A percentile compares a stretch with the other conserved stretches of the same genome.
phyloP scores from a whole-genome alignment of 1,140 invertebrate species.

The Zaprionus taronus region DNA sequence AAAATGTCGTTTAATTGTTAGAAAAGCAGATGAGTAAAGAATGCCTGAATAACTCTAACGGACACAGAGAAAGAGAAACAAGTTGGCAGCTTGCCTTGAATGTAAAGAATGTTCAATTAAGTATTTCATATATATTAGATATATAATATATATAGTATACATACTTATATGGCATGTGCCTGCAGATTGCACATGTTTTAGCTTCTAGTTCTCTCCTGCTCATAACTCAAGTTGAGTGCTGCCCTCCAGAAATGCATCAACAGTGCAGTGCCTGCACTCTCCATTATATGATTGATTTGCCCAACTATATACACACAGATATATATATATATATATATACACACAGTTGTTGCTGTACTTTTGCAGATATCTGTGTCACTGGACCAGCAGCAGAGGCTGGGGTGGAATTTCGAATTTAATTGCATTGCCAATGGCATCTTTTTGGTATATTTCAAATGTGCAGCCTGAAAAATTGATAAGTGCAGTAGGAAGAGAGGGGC shows the following conservation, averaged over 20 bases:
- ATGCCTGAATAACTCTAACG: too few relatives aligned
- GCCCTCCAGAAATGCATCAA: not conserved
- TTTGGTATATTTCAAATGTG: constrained; percentile 50
- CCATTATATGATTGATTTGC: constrained; percentile 63
- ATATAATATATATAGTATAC: too few relatives aligned
- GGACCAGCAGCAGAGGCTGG: not conserved
- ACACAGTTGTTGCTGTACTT: not conserved
- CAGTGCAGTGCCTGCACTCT: not conserved
- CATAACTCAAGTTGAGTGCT: not conserved
- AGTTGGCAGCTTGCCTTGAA: too few relatives aligned
- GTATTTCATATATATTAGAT: too few relatives aligned
- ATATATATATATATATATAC: not conserved
- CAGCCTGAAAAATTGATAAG: constrained; percentile 44
- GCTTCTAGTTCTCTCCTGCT: not conserved
- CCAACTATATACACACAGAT: constrained; percentile 21
- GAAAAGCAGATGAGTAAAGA: too few relatives aligned
- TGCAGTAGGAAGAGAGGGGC: constrained; percentile 16
- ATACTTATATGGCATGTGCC: too few relatives aligned
- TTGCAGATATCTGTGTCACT: constrained; percentile 27
- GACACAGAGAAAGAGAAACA: too few relatives aligned
- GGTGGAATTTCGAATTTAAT: constrained; percentile 51
- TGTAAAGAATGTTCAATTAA: too few relatives aligned
- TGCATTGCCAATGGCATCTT: constrained; percentile 49
- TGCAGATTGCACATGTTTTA: too few relatives aligned
- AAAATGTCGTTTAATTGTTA: not conserved